A percentile compares a stretch with the other conserved stretches of the same genome.
Evolutionary conservation across 2,113 vertebrate genomes (phyloP).

Genomic region (Pygoscelis adeliae): DNA sequence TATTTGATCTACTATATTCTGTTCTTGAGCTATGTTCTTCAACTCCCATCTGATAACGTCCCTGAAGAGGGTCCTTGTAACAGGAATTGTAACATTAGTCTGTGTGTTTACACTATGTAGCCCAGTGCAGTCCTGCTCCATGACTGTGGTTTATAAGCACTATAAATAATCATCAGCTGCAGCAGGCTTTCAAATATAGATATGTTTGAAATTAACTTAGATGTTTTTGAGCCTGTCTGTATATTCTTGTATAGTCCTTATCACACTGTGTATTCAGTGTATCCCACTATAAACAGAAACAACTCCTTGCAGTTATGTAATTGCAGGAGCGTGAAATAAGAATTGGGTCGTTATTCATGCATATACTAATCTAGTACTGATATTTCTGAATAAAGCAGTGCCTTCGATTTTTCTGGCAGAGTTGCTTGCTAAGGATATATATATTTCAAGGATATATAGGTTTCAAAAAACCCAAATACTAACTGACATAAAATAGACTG

Average conservation of each 20-base stretch:
- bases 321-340: neutral
- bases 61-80: neutral
- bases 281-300: neutral
- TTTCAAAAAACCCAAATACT: neutral
- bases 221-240: neutral
- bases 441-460: neutral
- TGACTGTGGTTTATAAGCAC: neutral
- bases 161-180: constrained; percentile 12
- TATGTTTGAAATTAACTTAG: neutral
- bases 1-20: neutral
- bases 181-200: neutral
- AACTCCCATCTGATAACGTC: neutral
- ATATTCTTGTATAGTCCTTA: neutral
- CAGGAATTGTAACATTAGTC: neutral
- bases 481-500: neutral
- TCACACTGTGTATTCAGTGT: neutral
- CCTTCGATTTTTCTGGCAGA: neutral
- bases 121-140: neutral
- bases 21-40: neutral
- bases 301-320: neutral
- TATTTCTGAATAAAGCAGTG: neutral
- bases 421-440: neutral
- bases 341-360: neutral
- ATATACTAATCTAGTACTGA: neutral
- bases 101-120: neutral